phyloP scores from a whole-genome alignment of 1,140 invertebrate genomes.

The Temnothorax curvispinosus region DNA sequence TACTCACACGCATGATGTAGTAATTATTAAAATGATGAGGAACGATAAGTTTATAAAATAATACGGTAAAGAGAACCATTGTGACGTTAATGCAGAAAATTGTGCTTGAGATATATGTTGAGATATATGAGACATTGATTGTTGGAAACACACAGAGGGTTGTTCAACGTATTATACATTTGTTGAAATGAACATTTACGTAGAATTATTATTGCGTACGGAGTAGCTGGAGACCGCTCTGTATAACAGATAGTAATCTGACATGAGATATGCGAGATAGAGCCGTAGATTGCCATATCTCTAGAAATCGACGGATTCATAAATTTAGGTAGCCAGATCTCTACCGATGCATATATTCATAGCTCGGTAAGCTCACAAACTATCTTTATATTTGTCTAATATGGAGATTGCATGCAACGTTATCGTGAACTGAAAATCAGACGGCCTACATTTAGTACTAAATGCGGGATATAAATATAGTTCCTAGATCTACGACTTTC shows the following conservation, averaged over 20 bases:
- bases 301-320: not conserved
- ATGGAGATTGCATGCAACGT: slow-evolving; percentile 41
- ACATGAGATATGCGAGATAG: slow-evolving; percentile 1
- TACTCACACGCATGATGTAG: not conserved
- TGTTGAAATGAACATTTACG: slow-evolving; percentile 12
- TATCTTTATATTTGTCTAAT: slow-evolving; percentile 35
- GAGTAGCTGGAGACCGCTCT: not conserved
- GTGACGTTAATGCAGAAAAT: not conserved
- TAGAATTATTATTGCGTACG: not conserved
- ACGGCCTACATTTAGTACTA: slow-evolving; percentile 40
- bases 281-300: not conserved
- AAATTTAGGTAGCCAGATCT: slow-evolving; percentile 16
- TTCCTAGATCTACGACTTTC: not conserved
- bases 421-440: slow-evolving; percentile 27
- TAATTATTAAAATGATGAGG: not conserved
- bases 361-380: slow-evolving; percentile 29
- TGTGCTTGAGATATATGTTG: not conserved
- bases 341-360: slow-evolving; percentile 15
- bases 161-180: not conserved
- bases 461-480: not conserved
- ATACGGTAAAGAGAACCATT: not conserved
- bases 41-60: not conserved
- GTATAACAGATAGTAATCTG: not conserved
- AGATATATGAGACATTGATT: not conserved
- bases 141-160: not conserved